Percentiles rank a stretch among this genome's conserved stretches.
These are phyloP conservation scores for Philopotamus ludificatus DNA, from an alignment of 1,140 invertebrate species.

Conservation along the genomic window DNA sequence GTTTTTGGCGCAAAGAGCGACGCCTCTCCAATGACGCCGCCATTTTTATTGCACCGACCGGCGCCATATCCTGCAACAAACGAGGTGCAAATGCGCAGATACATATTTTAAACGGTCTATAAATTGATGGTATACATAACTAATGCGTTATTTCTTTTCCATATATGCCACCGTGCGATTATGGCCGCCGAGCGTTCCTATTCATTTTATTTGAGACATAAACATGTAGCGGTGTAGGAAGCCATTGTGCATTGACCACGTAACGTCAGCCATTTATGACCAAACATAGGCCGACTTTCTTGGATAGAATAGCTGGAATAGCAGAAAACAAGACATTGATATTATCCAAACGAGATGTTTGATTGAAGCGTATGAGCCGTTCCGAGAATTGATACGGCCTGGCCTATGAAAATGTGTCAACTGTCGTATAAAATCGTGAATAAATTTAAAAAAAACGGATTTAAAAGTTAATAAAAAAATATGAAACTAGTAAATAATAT, in stretches of 20 bases:
- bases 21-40: no score
- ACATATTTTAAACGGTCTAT: no score
- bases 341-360: slow-evolving; percentile 28
- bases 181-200: slow-evolving; percentile 4
- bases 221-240: slow-evolving; percentile 10
- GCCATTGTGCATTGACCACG: slow-evolving; percentile 20
- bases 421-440: no score
- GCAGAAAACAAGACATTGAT: slow-evolving; percentile 21
- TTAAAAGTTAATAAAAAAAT: no score
- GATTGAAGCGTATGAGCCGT: slow-evolving; percentile 9
- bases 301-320: background rate
- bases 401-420: no score
- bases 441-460: no score
- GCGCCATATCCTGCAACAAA: no score
- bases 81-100: no score
- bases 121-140: background rate
- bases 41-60: no score
- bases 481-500: no score
- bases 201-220: slow-evolving; percentile 16
- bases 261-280: slow-evolving; percentile 19
- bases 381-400: background rate
- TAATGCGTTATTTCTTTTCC: slow-evolving; percentile 14
- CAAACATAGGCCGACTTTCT: slow-evolving; percentile 12
- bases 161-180: slow-evolving; percentile 16
- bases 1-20: no score